Base-by-base conservation (phyloP, 2,888 invertebrate species). In the Drosophila niveifrons region DNA sequence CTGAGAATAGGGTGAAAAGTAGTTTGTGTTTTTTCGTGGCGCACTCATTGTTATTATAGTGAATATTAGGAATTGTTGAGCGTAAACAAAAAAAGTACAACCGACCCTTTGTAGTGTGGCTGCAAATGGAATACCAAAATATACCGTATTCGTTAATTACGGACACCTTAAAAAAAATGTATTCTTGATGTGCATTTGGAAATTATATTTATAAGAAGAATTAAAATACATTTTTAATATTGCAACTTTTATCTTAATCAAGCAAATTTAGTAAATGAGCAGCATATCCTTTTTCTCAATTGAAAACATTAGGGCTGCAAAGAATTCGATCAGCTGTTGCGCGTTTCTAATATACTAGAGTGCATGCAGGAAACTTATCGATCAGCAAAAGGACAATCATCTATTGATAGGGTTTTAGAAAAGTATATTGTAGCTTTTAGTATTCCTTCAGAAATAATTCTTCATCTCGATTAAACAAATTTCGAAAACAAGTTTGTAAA, bases 1-100 rank as follows among this genome's bases (percentile, higher is more conserved):
- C 23, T 83, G 78, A 4, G 81, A 73, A 36, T 90, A 91, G 0
- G 91, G 90, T 1, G 91, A 82, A 17, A 70, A 76, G 18, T 82
- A 85, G 41, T 66, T 76, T 3, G 59, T 71, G 18, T 76, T 80
- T 56, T 83, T 87, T 2, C 79, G 78, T 0, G 91, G 90, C 0
- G 88, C 87, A 4, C 78, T 71, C 91, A 91, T 91, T 55, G 46
- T 56, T 1, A 28, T 4, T 2, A 1, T 44, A 41, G 7, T 4
- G 34, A 43, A 23, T 64, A 44, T 63, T 8, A 41, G 2, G 4
- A 39, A 39, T 39, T 13, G 1, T 39, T 6, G 0, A 31, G 62
- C 41, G 78, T 75, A 69, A 78, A 78, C 74, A 75, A 78, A 57
- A 57, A 41, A 47, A 34, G 9, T 23, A 17, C 36, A 36, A 36